Conservation (phyloP, 2,797 vertebrate species). For the Yasuhikotakia modesta region DNA sequence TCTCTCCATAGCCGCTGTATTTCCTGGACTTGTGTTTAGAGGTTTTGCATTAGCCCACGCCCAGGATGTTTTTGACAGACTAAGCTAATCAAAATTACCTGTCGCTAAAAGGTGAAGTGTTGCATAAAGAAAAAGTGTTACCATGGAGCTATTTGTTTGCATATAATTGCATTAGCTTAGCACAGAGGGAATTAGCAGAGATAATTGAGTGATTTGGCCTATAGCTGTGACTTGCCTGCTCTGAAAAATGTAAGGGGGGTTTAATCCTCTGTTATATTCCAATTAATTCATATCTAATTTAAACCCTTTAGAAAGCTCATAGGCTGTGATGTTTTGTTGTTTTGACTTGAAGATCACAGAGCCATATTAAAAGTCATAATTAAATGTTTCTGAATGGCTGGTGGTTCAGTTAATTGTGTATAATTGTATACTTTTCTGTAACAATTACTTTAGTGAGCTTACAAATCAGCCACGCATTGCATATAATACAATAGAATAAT, state of each 20-base stretch:
- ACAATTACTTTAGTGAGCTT: not conserved
- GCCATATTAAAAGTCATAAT: conserved; percentile 6
- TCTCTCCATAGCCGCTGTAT: not conserved
- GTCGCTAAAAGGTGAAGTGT: conserved; percentile 54
- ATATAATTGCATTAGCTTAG: conserved; percentile 74
- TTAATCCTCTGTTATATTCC: conserved; percentile 64
- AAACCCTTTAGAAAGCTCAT: conserved; percentile 6
- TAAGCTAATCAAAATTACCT: conserved; percentile 55
- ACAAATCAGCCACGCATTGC: not conserved
- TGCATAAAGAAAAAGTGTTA: conserved; percentile 56
- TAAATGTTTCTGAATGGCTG: conserved; percentile 26
- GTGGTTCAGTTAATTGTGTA: conserved; percentile 12
- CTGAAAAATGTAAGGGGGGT: conserved; percentile 57
- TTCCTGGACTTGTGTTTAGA: conserved; percentile 17
- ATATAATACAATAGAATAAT: not conserved
- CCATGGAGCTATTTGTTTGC: conserved; percentile 71
- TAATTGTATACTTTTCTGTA: conserved; percentile 7
- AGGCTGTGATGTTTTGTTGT: conserved; percentile 44
- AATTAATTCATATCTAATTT: conserved; percentile 65
- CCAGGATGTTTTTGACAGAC: conserved; percentile 45
- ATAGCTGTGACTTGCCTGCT: conserved; percentile 72
- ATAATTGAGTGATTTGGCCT: conserved; percentile 76
- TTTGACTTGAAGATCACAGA: conserved; percentile 24
- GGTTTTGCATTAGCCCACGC: conserved; percentile 6
- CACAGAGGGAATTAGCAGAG: conserved; percentile 73